These are phyloP conservation scores for Hypena proboscidalis DNA, from an alignment of 2,888 invertebrate genomes.

Conservation along the genomic window DNA sequence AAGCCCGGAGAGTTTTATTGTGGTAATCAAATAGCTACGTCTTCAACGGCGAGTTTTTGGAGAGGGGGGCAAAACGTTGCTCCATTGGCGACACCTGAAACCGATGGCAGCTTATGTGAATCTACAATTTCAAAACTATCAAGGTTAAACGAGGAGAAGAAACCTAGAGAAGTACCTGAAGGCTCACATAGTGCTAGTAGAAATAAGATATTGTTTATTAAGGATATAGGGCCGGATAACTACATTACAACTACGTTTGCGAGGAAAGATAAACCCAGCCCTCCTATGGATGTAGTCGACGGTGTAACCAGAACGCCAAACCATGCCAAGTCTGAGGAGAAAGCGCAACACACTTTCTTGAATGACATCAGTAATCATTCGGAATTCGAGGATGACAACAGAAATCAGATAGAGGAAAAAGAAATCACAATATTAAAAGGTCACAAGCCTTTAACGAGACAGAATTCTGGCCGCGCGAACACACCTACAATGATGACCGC, in stretches of 20 bases:
- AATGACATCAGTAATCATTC: slow-evolving; percentile 79
- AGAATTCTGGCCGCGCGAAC: slow-evolving; percentile 85
- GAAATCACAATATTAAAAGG: slow-evolving; percentile 81
- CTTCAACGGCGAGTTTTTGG: slow-evolving; percentile 73
- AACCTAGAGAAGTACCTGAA: slow-evolving; percentile 74
- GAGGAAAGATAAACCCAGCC: slow-evolving; percentile 71
- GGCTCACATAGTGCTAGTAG: slow-evolving; percentile 73
- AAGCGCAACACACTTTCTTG: slow-evolving; percentile 76
- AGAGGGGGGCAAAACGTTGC: slow-evolving; percentile 78
- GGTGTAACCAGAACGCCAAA: slow-evolving; percentile 69
- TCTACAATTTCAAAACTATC: slow-evolving; percentile 82
- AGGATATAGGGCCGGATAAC: slow-evolving; percentile 90
- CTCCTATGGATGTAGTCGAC: slow-evolving; percentile 60
- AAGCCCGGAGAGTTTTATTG: slow-evolving; percentile 82
- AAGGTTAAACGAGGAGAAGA: slow-evolving; percentile 75
- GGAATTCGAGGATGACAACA: slow-evolving; percentile 81
- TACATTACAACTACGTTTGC: slow-evolving; percentile 88
- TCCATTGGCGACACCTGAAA: slow-evolving; percentile 87
- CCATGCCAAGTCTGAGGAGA: slow-evolving; percentile 77
- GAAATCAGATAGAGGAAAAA: slow-evolving; percentile 80
- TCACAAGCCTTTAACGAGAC: slow-evolving; percentile 89
- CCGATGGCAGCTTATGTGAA: slow-evolving; percentile 85
- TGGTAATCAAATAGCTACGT: slow-evolving; percentile 68
- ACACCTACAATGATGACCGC: slow-evolving; percentile 81
- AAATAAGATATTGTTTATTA: slow-evolving; percentile 85